Conservation (phyloP, 2,113 vertebrate species). For the Collichthys lucidus region DNA sequence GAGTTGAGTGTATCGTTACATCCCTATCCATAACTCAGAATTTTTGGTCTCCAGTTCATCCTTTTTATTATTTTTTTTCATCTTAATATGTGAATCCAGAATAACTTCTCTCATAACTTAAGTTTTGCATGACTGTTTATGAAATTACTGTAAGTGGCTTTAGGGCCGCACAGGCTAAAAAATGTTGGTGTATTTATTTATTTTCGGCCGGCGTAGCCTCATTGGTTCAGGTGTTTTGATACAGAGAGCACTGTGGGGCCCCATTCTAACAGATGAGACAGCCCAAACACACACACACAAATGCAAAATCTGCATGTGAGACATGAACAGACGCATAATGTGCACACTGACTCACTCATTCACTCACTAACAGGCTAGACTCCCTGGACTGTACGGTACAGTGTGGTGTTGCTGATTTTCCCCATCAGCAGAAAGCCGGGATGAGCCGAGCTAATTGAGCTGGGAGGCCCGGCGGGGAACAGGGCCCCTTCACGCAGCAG, state of each 20-base stretch:
- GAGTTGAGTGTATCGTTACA: too few relatives aligned
- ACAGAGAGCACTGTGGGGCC: constrained; percentile 71
- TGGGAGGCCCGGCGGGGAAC: constrained; percentile 76
- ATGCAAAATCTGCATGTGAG: constrained; percentile 65
- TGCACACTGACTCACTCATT: constrained; percentile 63
- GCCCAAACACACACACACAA: constrained; percentile 51
- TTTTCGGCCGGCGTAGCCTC: constrained; percentile 52
- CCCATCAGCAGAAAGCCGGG: constrained; percentile 82
- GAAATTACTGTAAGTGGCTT: constrained; percentile 74
- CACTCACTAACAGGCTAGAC: constrained; percentile 72
- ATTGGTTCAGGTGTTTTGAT: constrained; percentile 80
- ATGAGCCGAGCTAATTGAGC: constrained; percentile 84
- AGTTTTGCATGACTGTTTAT: constrained; percentile 64
- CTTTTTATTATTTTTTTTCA: constrained; percentile 20
- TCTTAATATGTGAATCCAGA: constrained; percentile 42
- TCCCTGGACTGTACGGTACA: constrained; percentile 66
- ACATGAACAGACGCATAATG: constrained; percentile 66
- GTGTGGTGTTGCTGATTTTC: constrained; percentile 70
- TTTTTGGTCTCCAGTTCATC: constrained; percentile 58
- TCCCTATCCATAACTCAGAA: constrained; percentile 49
- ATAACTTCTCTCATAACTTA: constrained; percentile 45
- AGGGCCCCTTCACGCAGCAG: constrained; percentile 61
- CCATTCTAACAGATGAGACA: constrained; percentile 59
- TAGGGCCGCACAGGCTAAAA: constrained; percentile 14
- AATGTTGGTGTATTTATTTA: too few relatives aligned